Evolutionary conservation across 2,113 vertebrate genomes (phyloP).

Genomic region (Megaleporinus macrocephalus): DNA sequence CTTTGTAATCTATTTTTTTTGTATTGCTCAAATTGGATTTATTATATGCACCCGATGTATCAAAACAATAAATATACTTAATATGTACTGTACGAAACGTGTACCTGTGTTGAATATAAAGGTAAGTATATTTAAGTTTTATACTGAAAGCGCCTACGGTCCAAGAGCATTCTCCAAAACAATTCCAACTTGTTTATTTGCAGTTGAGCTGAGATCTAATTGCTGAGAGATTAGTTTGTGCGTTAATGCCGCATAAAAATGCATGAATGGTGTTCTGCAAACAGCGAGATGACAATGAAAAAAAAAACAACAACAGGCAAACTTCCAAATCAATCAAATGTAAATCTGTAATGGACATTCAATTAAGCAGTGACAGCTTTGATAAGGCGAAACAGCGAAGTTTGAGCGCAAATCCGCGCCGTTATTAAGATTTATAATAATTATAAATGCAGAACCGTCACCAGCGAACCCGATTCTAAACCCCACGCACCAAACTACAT

Average conservation of each 20-base stretch:
- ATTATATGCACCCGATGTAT: slow-evolving; percentile 41
- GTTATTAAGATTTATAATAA: slow-evolving; percentile 3
- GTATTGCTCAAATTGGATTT: slow-evolving; percentile 46
- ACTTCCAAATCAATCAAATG: not conserved
- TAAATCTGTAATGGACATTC: not conserved
- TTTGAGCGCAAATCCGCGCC: not conserved
- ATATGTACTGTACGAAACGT: slow-evolving; percentile 30
- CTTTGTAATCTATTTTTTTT: slow-evolving; percentile 34
- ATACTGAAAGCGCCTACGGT: too few relatives aligned
- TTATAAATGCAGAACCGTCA: not conserved
- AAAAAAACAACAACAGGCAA: not conserved
- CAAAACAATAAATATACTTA: slow-evolving; percentile 46
- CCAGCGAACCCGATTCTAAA: not conserved
- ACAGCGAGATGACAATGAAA: not conserved
- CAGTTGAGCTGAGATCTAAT: not conserved
- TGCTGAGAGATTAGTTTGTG: not conserved
- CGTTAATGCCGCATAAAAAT: not conserved
- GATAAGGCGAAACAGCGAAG: not conserved
- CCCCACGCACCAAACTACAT: not conserved
- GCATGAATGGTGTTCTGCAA: not conserved
- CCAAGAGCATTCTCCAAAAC: not conserved
- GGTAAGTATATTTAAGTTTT: not conserved
- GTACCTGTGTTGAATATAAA: not conserved
- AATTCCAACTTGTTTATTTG: not conserved
- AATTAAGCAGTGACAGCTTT: not conserved